phyloP scores from a whole-genome alignment of 1,140 invertebrate genomes.

The Psilanteris sp. region DNA sequence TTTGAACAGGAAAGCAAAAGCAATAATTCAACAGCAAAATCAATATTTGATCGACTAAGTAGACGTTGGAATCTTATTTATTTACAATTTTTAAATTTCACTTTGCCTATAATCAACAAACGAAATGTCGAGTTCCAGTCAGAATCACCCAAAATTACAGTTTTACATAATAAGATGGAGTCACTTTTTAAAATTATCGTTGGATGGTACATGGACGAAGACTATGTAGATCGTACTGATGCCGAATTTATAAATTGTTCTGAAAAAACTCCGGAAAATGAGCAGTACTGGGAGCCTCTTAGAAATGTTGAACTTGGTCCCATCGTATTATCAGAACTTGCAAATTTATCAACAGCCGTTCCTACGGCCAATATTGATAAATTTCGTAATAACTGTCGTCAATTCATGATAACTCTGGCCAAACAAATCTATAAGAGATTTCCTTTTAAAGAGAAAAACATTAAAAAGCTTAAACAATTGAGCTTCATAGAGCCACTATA shows the following conservation, averaged over 20 bases:
- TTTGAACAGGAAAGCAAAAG: slow-evolving; percentile 23
- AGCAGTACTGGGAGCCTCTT: slow-evolving; percentile 25
- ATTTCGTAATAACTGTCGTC: slow-evolving; percentile 25
- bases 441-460: slow-evolving; percentile 23
- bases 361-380: slow-evolving; percentile 21
- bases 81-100: slow-evolving; percentile 38
- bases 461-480: slow-evolving; percentile 26
- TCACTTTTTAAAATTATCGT: slow-evolving; percentile 30
- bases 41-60: slow-evolving; percentile 20
- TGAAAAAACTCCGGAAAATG: slow-evolving; percentile 17
- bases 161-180: slow-evolving; percentile 33
- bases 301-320: slow-evolving; percentile 33
- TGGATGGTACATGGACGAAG: slow-evolving; percentile 21
- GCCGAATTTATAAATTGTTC: slow-evolving; percentile 10
- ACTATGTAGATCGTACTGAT: slow-evolving; percentile 33
- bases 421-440: slow-evolving; percentile 28
- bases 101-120: slow-evolving; percentile 13
- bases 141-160: slow-evolving; percentile 32
- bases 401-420: slow-evolving; percentile 34
- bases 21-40: slow-evolving; percentile 6
- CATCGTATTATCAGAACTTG: slow-evolving; percentile 8
- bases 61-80: slow-evolving; percentile 29
- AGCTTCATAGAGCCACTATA: slow-evolving; percentile 27
- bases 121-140: slow-evolving; percentile 34
- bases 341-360: neutral